phyloP scores from a whole-genome alignment of 2,888 invertebrate species.

The Lepetodrilus schrolli region DNA sequence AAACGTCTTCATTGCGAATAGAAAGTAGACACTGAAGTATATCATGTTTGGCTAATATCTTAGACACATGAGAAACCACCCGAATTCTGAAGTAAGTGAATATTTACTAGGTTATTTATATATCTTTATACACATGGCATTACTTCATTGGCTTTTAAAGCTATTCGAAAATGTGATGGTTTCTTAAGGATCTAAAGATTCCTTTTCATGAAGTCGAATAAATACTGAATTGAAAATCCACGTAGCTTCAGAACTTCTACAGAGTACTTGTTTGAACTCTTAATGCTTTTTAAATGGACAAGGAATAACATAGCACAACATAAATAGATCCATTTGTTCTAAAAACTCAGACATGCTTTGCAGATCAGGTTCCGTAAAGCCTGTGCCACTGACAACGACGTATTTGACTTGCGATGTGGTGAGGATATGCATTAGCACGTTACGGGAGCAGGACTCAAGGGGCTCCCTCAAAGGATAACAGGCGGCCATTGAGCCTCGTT shows the following conservation, averaged over 20 bases:
- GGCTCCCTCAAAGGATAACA: background rate
- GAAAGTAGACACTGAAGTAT: too few relatives aligned
- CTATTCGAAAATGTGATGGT: background rate
- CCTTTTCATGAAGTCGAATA: too few relatives aligned
- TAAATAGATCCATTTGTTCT: background rate
- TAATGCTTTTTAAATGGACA: background rate
- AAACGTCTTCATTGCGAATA: too few relatives aligned
- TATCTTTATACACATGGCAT: too few relatives aligned
- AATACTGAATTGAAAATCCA: too few relatives aligned
- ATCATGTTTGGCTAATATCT: too few relatives aligned
- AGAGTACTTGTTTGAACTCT: background rate
- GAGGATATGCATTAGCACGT: conserved; percentile 22
- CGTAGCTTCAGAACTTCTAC: too few relatives aligned
- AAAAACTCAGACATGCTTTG: background rate
- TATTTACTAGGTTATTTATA: too few relatives aligned
- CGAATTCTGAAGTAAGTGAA: background rate
- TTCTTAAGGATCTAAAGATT: too few relatives aligned
- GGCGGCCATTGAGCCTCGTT: background rate
- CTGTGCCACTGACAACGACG: background rate
- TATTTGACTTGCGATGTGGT: background rate
- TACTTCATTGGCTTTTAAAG: background rate
- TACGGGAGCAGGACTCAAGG: background rate
- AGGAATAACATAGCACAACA: background rate
- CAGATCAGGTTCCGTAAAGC: background rate
- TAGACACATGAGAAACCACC: too few relatives aligned